Conservation (phyloP, 1,140 invertebrate species). For the Cryptotermes secundus region DNA sequence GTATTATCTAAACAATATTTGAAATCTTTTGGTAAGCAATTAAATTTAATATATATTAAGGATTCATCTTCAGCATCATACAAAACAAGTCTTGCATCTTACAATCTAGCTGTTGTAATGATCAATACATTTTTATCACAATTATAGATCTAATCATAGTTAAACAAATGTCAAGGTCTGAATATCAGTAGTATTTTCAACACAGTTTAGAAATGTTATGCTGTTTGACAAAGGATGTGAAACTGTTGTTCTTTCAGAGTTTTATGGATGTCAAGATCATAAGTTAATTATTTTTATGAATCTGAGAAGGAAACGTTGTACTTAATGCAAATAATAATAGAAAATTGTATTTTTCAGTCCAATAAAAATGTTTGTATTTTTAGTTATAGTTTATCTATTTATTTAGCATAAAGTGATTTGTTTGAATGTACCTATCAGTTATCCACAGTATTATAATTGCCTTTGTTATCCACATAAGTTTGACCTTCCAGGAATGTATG, state of each 20-base stretch:
- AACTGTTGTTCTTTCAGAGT: background rate
- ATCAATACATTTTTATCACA: background rate
- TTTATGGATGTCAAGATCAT: background rate
- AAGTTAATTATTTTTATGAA: constrained; percentile 16
- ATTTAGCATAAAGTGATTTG: no score
- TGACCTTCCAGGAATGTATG: no score
- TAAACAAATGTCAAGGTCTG: background rate
- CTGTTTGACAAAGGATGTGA: background rate
- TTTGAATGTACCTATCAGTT: no score
- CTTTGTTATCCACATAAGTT: no score
- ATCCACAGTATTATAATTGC: no score
- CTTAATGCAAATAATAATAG: background rate
- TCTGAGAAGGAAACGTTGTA: background rate
- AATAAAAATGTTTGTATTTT: background rate
- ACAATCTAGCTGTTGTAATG: background rate
- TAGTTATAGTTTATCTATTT: background rate
- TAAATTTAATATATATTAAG: background rate
- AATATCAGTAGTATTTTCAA: background rate
- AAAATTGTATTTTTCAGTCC: constrained; percentile 14
- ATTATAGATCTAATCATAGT: background rate
- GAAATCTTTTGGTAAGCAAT: background rate
- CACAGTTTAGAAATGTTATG: background rate
- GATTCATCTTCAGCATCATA: background rate
- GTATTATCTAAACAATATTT: background rate
- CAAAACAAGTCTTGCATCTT: background rate